These are phyloP conservation scores for Pycnonotus jocosus DNA, from an alignment of 2,113 vertebrate species.

Conservation along the genomic window DNA sequence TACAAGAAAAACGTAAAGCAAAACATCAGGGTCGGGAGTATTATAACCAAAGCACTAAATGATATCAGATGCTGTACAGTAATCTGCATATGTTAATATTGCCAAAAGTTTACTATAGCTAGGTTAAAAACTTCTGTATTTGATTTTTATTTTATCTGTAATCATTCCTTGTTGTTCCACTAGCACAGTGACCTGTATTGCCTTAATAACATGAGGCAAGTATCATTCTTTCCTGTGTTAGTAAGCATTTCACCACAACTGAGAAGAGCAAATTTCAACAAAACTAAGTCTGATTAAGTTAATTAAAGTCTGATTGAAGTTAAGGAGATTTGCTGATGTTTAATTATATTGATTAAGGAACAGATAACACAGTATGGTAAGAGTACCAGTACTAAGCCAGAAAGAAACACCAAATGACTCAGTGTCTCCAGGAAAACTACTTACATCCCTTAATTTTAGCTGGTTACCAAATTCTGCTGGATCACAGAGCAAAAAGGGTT, in stretches of 20 bases:
- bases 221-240: neutral
- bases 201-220: neutral
- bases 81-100: neutral
- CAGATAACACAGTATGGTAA: neutral
- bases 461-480: neutral
- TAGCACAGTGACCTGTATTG: neutral
- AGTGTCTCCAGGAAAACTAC: neutral
- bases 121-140: neutral
- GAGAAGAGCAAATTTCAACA: neutral
- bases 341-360: neutral
- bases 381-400: neutral
- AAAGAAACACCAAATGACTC: neutral
- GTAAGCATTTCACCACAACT: neutral
- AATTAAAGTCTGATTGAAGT: neutral
- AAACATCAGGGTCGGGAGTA: neutral
- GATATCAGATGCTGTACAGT: neutral
- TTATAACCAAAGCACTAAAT: neutral
- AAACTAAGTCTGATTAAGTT: neutral
- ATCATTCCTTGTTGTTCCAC: neutral
- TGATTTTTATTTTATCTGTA: neutral
- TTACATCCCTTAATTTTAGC: neutral
- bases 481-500: neutral
- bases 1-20: conserved; percentile 32
- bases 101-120: neutral
- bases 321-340: neutral